Percentiles rank a stretch among this genome's conserved stretches.
These are phyloP conservation scores for Thymallus thymallus DNA, from an alignment of 2,113 vertebrate genomes.

Conservation along the genomic window DNA sequence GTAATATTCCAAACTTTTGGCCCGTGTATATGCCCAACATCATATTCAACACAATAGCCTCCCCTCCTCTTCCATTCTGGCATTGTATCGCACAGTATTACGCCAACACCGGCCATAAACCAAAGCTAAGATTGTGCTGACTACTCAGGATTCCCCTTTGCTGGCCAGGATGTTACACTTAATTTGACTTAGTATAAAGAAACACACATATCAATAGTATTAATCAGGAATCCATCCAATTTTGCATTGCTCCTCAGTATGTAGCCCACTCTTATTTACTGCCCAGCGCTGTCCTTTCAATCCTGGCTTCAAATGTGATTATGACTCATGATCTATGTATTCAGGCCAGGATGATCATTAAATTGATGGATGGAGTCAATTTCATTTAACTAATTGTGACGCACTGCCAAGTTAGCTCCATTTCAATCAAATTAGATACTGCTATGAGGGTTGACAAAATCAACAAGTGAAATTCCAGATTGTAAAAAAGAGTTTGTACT, in stretches of 20 bases:
- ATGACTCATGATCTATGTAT: neutral
- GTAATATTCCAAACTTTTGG: too few species aligned
- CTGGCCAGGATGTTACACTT: slow-evolving; percentile 20
- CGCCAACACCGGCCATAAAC: slow-evolving; percentile 20
- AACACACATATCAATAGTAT: slow-evolving; percentile 8
- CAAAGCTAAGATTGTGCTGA: slow-evolving; percentile 43
- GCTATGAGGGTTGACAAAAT: neutral
- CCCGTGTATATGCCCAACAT: neutral
- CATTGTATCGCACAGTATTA: neutral
- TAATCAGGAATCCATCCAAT: slow-evolving; percentile 12
- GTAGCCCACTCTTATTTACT: slow-evolving; percentile 7
- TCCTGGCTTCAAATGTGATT: neutral
- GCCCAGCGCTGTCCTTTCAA: neutral
- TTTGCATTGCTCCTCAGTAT: slow-evolving; percentile 8
- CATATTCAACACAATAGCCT: neutral
- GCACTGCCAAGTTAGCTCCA: neutral
- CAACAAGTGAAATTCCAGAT: neutral
- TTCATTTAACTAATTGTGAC: neutral
- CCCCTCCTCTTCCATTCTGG: too few species aligned
- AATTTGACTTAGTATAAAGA: slow-evolving; percentile 19
- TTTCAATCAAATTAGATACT: neutral
- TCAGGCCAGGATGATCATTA: neutral
- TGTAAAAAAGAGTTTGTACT: neutral
- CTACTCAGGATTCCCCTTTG: slow-evolving; percentile 11
- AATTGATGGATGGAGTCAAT: neutral